Evolutionary conservation across 2,797 vertebrate genomes (phyloP).

Genomic region (Sitta carolinensis): DNA sequence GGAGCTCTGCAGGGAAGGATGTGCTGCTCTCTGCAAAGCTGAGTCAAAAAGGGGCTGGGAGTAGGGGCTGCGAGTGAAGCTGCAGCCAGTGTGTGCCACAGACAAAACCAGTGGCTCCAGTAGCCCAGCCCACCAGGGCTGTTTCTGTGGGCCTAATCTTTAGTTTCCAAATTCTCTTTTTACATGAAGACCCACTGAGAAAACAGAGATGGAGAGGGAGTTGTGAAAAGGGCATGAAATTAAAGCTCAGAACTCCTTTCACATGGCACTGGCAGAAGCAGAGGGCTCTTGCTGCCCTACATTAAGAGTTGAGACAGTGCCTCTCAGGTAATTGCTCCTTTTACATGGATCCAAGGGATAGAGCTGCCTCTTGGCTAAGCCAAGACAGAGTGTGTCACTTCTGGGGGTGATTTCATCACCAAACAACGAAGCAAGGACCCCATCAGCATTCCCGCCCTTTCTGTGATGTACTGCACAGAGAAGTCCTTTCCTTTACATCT

Average conservation of each 20-base stretch:
- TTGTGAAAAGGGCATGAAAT: background rate
- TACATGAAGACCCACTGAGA: background rate
- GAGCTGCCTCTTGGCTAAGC: background rate
- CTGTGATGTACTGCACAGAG: background rate
- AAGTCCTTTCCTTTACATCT: background rate
- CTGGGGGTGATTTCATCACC: background rate
- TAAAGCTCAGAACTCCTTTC: background rate
- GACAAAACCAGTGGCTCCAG: background rate
- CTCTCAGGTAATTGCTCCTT: background rate
- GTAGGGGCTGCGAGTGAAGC: background rate
- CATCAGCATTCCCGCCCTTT: background rate
- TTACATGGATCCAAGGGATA: background rate
- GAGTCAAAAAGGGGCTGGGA: background rate
- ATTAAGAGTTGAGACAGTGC: background rate
- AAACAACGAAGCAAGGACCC: background rate
- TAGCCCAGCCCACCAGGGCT: background rate
- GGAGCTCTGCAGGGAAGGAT: background rate
- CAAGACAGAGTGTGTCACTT: background rate
- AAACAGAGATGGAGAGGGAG: background rate
- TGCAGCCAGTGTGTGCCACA: rapidly evolving
- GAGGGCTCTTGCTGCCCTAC: background rate
- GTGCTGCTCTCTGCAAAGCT: background rate
- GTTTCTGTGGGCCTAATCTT: background rate
- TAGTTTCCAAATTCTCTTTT: background rate
- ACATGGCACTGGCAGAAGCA: background rate